Evolutionary conservation across 1,140 invertebrate genomes (phyloP), one percentile per base, ranked within the genome.

Genomic region (Popillia japonica): DNA sequence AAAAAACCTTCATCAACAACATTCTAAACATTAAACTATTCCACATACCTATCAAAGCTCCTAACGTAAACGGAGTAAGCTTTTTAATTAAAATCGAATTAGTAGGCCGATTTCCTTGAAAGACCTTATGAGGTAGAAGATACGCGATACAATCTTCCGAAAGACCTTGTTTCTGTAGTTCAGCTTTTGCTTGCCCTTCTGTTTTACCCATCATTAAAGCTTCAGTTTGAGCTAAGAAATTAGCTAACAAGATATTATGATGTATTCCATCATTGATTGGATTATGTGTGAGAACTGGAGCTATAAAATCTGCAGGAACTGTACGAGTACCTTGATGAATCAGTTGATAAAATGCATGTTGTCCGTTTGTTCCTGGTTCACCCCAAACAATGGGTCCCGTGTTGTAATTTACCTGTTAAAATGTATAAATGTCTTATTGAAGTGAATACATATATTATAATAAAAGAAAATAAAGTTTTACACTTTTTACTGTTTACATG

Each of bases 281-380:
- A 87, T 99, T 99, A 79, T 98, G 96, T 0, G 96, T 96, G 80
- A 95, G 90, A 8, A 94, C 96, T 6, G 98, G 95, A 72, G 96
- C 96, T 86, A 99, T 96, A 86, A 99, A 99, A 90, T 99, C 98
- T 86, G 95, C 96, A 34, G 99, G 98, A 84, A 99, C 96, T 64
- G 99, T 88, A 79, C 96, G 90, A 73, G 92, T 93, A 78, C 92
- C 95, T 87, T 97, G 97, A 87, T 99, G 97, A 82, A 99, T 96
- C 23, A 99, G 90, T 88, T 99, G 97, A 88, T 99, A 99, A 89
- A 99, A 99, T 77, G 97, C 97, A 88, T 99, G 97, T 83, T 99
- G 99, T n/a, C 99, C 98, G 88, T 99, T 99, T 6, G 98, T 99
- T 44, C 98, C 99, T 17, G 98, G 98, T 88, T 99, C 98, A 68